Evolutionary conservation across 2,888 invertebrate species (phyloP), one percentile per base, ranked within the genome.

Genomic region (Piscicola geometra): DNA sequence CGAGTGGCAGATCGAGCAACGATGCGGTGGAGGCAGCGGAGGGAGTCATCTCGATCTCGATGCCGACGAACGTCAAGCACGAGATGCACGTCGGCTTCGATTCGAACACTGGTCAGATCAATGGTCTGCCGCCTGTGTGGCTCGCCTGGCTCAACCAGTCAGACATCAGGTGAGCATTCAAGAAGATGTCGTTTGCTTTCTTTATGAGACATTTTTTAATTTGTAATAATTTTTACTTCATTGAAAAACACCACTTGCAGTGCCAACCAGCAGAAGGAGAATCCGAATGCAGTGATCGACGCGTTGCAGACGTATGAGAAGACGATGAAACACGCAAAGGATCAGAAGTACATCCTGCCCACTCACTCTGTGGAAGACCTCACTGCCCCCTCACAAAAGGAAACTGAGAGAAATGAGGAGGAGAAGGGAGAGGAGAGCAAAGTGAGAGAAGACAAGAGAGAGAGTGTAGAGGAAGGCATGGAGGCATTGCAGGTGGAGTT

Each of bases 81-180:
- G 98, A 97, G 0, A 94, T 98, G 75, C 97, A 97, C 88, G 96
- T 97, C 78, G 96, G 98, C 77, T 99, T 97, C 88, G 98, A 99
- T 88, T 93, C 97, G 32, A 90, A 92, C 80, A 98, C 98, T 77
- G 98, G 98, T 82, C 98, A 99, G 87, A 99, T 99, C 87, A 98
- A 98, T 28, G 95, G 95, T 0, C 87, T 96, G 67, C 95, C 95
- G 15, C 82, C 82, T 50, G 81, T 83, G 36, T 85, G 85, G 85
- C 78, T 79, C 35, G 77, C 81, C n/a, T 81, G 84, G 74, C 88
- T 95, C 80, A 90, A 92, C 82, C 89, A 91, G 21, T 85, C 86
- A 25, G 92, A 93, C 84, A 92, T 95, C 79, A 91, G 93, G 87
- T 87, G 83, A 83, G 74, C 41, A 15, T 52, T n/a, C n/a, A n/a